A percentile compares a stretch with the other conserved stretches of the same genome.
Evolutionary conservation across 2,888 invertebrate species (phyloP).

Genomic region (Macaria liturata): DNA sequence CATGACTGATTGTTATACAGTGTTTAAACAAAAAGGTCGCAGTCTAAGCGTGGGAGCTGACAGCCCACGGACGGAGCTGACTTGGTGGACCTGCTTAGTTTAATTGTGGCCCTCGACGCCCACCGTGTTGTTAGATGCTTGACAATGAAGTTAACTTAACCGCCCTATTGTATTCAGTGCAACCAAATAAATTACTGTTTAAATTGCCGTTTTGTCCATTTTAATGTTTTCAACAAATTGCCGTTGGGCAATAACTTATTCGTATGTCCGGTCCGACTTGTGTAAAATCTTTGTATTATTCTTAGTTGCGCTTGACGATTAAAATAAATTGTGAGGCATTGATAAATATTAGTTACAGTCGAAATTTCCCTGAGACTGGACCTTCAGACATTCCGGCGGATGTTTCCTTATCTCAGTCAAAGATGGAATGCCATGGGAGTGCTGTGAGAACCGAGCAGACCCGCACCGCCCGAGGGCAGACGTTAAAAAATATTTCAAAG

Average conservation of each 20-base stretch:
- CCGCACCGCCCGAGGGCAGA: conserved; percentile 34
- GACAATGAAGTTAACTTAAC: conserved; percentile 37
- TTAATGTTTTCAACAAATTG: no score
- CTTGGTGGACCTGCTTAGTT: conserved; percentile 62
- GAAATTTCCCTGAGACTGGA: conserved; percentile 44
- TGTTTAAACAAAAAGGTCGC: conserved; percentile 62
- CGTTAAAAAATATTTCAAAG: conserved; percentile 43
- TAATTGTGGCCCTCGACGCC: conserved; percentile 62
- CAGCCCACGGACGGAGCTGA: conserved; percentile 62
- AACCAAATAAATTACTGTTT: conserved; percentile 29
- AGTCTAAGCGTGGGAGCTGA: conserved; percentile 63
- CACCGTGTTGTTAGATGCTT: conserved; percentile 47
- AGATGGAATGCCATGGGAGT: conserved; percentile 61
- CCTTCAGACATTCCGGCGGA: conserved; percentile 69
- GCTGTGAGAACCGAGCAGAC: conserved; percentile 57
- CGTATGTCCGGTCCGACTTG: no score
- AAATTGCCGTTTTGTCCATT: conserved; percentile 3
- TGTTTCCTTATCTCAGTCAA: conserved; percentile 68
- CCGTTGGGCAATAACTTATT: no score
- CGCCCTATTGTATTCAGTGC: conserved; percentile 15
- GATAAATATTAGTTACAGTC: conserved; percentile 21
- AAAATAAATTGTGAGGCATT: conserved; percentile 39
- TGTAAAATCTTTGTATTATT: no score
- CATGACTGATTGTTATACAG: conserved; percentile 57
- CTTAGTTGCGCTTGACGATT: no score